phyloP scores from a whole-genome alignment of 2,113 vertebrate genomes.

The Brienomyrus longianalis region DNA sequence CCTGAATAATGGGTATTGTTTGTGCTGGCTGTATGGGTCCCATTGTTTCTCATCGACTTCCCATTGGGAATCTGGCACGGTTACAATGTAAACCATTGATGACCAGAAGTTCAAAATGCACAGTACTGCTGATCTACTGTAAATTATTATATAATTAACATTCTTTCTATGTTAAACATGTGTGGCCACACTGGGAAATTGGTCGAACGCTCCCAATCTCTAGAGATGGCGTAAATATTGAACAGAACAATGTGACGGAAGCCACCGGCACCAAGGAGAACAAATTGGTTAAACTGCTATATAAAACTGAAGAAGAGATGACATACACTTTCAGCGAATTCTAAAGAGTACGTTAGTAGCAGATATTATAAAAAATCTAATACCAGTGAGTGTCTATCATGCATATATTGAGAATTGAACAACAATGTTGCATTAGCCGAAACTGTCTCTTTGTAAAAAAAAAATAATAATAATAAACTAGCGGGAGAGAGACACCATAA shows the following conservation, averaged over 20 bases:
- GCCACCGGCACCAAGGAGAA: background rate
- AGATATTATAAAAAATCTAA: background rate
- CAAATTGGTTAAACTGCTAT: background rate
- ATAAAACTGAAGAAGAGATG: background rate
- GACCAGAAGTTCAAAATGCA: conserved; percentile 12
- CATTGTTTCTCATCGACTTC: conserved; percentile 19
- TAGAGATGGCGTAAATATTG: background rate
- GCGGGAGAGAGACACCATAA: background rate
- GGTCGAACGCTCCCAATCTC: conserved; percentile 17
- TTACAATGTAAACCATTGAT: conserved; percentile 24
- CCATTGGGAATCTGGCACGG: conserved; percentile 3
- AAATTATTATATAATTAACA: conserved; percentile 31
- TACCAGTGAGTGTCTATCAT: background rate
- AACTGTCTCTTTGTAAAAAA: background rate
- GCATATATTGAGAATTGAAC: background rate
- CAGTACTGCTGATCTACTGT: conserved; percentile 15
- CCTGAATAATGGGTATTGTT: conserved; percentile 39
- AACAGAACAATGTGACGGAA: background rate
- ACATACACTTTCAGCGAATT: background rate
- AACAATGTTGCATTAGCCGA: background rate
- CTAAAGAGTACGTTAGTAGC: background rate
- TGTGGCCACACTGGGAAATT: conserved; percentile 8
- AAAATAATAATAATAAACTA: background rate
- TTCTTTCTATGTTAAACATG: conserved; percentile 17
- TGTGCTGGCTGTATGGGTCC: conserved; percentile 20